These are phyloP conservation scores for Chunga burmeisteri DNA, from an alignment of 2,113 vertebrate species.

Conservation along the genomic window DNA sequence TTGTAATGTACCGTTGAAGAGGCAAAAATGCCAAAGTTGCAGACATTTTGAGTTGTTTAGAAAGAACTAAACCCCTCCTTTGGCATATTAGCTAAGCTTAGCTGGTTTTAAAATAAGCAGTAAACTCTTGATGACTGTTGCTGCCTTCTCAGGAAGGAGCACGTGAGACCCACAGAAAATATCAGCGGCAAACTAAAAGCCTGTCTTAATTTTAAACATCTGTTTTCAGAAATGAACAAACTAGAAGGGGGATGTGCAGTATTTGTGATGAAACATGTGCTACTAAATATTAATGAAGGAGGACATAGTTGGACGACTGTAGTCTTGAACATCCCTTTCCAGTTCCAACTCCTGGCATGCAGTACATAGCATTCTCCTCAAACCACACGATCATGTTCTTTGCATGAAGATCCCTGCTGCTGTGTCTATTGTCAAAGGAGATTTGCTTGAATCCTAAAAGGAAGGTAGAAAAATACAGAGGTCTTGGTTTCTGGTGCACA, in stretches of 20 bases:
- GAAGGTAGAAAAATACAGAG: background rate
- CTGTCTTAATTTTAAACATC: slow-evolving; percentile 61
- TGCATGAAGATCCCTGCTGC: background rate
- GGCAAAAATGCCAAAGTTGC: background rate
- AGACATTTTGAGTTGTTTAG: background rate
- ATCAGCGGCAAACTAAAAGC: slow-evolving; percentile 3
- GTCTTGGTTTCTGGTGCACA: background rate
- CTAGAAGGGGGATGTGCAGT: background rate
- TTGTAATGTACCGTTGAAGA: background rate
- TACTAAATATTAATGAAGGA: slow-evolving; percentile 17
- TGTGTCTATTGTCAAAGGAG: background rate
- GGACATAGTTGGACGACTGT: background rate
- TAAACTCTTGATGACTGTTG: background rate
- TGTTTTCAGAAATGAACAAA: slow-evolving; percentile 40
- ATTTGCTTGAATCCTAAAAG: background rate
- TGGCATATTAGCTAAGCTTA: background rate
- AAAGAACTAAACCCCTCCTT: background rate
- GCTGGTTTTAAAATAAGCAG: background rate
- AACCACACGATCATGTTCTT: background rate
- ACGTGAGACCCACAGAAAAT: background rate
- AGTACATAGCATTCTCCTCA: background rate
- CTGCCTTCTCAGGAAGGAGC: background rate
- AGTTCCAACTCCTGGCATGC: background rate
- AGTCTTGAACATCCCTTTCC: background rate
- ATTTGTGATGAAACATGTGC: slow-evolving; percentile 47